Conservation (phyloP, 2,113 vertebrate species). For the Helogale parvula region DNA sequence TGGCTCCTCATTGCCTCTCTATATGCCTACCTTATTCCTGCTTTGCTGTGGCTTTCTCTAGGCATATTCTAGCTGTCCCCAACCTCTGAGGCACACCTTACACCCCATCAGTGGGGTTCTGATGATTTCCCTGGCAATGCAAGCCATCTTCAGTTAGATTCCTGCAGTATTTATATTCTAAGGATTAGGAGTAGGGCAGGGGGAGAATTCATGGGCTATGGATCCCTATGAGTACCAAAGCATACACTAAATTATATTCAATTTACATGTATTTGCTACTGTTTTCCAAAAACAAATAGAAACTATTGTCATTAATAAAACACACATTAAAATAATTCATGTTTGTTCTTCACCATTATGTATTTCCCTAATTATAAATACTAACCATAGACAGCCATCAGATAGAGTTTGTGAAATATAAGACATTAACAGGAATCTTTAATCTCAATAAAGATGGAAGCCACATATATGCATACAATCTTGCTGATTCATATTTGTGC, state of each 20-base stretch:
- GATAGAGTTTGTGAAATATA: neutral
- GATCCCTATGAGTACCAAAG: neutral
- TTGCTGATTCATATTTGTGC: neutral
- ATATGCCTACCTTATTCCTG: neutral
- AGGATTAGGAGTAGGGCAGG: too few species aligned
- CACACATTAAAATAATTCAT: slow-evolving; percentile 8
- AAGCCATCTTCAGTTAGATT: neutral
- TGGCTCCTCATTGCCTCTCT: neutral
- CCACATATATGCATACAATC: neutral
- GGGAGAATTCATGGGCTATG: neutral
- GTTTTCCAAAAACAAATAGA: slow-evolving; percentile 31
- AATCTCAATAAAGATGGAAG: neutral
- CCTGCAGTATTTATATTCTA: neutral
- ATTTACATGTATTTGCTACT: neutral
- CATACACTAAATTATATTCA: neutral
- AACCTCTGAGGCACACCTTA: neutral
- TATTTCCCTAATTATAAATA: neutral
- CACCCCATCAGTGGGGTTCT: neutral
- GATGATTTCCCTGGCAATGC: neutral
- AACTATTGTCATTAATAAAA: neutral
- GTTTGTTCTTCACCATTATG: neutral
- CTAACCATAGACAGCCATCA: neutral
- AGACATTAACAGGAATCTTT: neutral
- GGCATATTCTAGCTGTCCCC: neutral
- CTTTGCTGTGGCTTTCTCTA: neutral